Evolutionary conservation across 1,140 invertebrate species (phyloP).

Genomic region (Aphelinus atriplicis): DNA sequence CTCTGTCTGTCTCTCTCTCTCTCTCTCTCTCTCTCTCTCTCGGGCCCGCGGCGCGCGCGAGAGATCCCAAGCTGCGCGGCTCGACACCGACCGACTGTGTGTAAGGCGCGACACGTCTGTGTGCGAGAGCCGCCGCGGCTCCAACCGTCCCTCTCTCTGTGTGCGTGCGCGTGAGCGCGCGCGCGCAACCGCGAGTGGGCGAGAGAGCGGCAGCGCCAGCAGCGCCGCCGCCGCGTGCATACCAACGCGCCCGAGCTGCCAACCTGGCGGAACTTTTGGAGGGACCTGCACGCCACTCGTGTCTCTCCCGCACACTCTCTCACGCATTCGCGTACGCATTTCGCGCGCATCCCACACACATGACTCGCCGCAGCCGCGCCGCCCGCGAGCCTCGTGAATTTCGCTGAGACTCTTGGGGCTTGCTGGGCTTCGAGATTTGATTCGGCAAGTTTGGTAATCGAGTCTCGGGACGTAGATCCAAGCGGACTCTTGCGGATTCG

Average conservation of each 20-base stretch:
- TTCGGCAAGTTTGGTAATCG: too few species aligned
- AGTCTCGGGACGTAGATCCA: too few species aligned
- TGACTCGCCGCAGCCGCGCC: too few species aligned
- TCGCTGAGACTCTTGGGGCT: too few species aligned
- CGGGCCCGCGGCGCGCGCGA: not conserved
- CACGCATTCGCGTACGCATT: not conserved
- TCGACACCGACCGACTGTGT: too few species aligned
- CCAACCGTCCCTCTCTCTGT: not conserved
- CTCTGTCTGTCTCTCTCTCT: too few species aligned
- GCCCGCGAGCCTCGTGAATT: too few species aligned
- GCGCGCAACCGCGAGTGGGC: not conserved
- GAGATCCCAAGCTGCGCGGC: not conserved
- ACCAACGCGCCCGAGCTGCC: too few species aligned
- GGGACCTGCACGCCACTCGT: constrained; percentile 47
- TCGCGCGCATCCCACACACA: too few species aligned
- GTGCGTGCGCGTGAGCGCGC: not conserved
- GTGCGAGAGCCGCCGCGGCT: not conserved
- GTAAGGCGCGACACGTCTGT: not conserved
- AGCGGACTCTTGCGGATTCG: too few species aligned
- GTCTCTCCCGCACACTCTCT: not conserved
- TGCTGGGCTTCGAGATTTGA: too few species aligned
- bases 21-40: not conserved
- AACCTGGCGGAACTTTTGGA: too few species aligned
- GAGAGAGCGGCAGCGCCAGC: not conserved
- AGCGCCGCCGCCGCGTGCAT: not conserved